Base-by-base conservation (phyloP, 1,140 invertebrate species). In the Cydia amplana region DNA sequence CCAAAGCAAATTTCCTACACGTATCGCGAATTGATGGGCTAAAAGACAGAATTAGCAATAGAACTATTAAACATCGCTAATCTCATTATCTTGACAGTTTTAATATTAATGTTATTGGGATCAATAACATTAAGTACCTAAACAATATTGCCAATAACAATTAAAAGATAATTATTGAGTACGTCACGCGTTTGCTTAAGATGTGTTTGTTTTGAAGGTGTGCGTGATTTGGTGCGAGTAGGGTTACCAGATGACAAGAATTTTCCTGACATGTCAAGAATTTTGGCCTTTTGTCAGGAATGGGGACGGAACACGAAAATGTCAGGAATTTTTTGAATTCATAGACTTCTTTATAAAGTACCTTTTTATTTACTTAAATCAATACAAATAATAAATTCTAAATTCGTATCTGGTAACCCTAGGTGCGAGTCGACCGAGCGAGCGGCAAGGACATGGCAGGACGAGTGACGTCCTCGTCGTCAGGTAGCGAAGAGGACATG, bases 401-500 rank as follows among this genome's bases (percentile, higher is more conserved):
- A n/a, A n/a, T n/a, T n/a, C n/a, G n/a, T n/a, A n/a, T n/a, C n/a
- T n/a, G n/a, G n/a, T n/a, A n/a, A n/a, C n/a, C n/a, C n/a, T n/a
- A n/a, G 82, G 84, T 70, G 79, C 75, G 74, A 80, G 79, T 83
- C 76, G 80, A 60, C 77, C 77, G 76, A 77, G 63, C 18, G 74
- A 46, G 36, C 74, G 78, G 87, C 90, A 90, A 93, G 91, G 91
- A 91, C 91, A 86, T 77, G 77, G 78, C 85, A 86, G 87, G 87
- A 90, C 88, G 84, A 88, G 79, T 85, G 83, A 87, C 83, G 91
- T 90, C 91, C 90, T 90, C 87, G 79, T 83, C 86, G 88, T 87
- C 84, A 91, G 91, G 91, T 92, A 91, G 91, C 88, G 82, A 87
- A 88, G 86, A 89, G 86, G 84, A 88, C 89, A 87, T 87, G 85